These are phyloP conservation scores for Rhamphomyia laevipes DNA, from an alignment of 2,888 invertebrate species.

Conservation along the genomic window DNA sequence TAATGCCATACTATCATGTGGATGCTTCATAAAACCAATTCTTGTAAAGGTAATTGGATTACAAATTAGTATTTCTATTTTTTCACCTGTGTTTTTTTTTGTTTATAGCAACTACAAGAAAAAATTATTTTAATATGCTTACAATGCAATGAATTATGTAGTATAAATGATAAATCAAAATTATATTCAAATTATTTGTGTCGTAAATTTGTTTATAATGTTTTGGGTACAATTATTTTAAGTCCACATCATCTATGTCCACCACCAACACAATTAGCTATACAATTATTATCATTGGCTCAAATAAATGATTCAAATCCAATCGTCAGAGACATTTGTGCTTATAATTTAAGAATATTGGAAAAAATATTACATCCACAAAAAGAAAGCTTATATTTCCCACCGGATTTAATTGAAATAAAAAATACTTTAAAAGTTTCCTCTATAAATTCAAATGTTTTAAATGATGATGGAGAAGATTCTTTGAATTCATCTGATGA, in stretches of 20 bases:
- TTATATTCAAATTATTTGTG: constrained; percentile 21
- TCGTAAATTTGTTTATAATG: constrained; percentile 20
- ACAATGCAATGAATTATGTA: neutral
- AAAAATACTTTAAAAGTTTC: constrained; percentile 15
- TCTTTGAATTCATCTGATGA: constrained; percentile 12
- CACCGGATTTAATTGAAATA: constrained; percentile 20
- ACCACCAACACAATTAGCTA: constrained; percentile 22
- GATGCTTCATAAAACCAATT: constrained; percentile 20
- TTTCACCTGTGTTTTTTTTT: neutral
- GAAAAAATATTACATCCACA: constrained; percentile 27
- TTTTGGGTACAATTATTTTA: constrained; percentile 16
- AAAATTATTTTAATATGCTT: constrained; percentile 19
- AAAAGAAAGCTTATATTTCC: constrained; percentile 24
- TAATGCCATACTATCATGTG: constrained; percentile 15
- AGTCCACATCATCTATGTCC: constrained; percentile 24
- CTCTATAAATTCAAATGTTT: too few relatives aligned
- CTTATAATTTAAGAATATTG: constrained; percentile 15
- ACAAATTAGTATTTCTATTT: neutral
- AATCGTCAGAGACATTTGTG: constrained; percentile 17
- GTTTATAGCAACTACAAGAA: constrained; percentile 18
- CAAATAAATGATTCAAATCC: constrained; percentile 19
- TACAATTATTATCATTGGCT: constrained; percentile 18
- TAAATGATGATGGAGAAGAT: too few relatives aligned
- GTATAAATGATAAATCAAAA: too few relatives aligned
- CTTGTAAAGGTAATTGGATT: constrained; percentile 17